A percentile compares a stretch with the other conserved stretches of the same genome.
Conservation (phyloP, 2,113 vertebrate genomes). For the Megalops atlanticus region DNA sequence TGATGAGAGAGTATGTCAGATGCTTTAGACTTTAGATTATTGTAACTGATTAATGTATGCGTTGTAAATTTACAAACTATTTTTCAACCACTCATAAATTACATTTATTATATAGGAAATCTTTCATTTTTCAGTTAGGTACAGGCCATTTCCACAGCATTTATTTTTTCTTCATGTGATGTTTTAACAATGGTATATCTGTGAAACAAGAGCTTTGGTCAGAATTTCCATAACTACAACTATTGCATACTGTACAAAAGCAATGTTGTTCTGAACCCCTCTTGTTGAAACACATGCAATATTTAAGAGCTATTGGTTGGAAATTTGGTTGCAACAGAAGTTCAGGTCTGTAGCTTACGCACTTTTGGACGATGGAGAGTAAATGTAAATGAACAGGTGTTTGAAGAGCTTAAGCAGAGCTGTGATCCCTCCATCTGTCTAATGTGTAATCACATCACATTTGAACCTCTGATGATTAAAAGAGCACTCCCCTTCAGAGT, state of each 20-base stretch:
- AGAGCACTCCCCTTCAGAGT: not conserved
- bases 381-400: conserved; percentile 28
- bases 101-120: no score
- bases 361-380: not conserved
- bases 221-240: not conserved
- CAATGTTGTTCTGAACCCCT: not conserved
- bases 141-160: no score
- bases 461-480: not conserved
- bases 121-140: no score
- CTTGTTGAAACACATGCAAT: not conserved
- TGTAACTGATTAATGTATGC: not conserved
- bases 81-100: no score
- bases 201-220: no score
- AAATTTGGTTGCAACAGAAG: no score
- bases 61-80: no score
- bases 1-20: not conserved
- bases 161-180: no score
- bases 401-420: conserved; percentile 21
- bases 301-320: not conserved
- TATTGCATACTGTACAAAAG: not conserved
- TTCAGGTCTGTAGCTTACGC: not conserved
- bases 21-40: not conserved
- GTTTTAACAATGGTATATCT: no score
- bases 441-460: conserved; percentile 12
- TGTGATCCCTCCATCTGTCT: not conserved